These are phyloP conservation scores for Oreotrochilus melanogaster DNA, from an alignment of 2,113 vertebrate species.

Conservation along the genomic window DNA sequence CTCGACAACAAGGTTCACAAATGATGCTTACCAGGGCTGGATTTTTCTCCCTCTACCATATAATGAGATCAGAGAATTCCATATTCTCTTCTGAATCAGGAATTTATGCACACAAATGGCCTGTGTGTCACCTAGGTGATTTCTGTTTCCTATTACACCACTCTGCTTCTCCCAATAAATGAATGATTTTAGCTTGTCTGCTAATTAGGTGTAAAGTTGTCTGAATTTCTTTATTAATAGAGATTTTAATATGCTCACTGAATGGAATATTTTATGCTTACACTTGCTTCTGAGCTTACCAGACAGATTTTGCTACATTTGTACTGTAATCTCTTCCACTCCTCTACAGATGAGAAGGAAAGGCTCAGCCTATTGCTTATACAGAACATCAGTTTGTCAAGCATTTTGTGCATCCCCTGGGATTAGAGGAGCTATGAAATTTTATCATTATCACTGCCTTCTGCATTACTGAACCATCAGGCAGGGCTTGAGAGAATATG, in stretches of 20 bases:
- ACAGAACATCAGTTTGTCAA: conserved; percentile 49
- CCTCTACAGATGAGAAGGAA: conserved; percentile 15
- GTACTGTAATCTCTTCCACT: background rate
- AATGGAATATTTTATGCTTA: background rate
- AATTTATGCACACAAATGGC: background rate
- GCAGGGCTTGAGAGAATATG: conserved; percentile 41
- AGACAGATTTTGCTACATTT: background rate
- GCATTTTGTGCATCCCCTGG: conserved; percentile 51
- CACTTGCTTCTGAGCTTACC: background rate
- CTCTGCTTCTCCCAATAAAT: background rate
- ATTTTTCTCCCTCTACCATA: background rate
- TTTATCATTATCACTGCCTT: conserved; percentile 55
- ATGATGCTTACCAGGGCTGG: background rate
- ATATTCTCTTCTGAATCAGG: background rate
- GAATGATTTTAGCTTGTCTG: background rate
- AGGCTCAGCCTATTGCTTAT: background rate
- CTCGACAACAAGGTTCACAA: background rate
- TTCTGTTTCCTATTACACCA: background rate
- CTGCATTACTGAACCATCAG: conserved; percentile 51
- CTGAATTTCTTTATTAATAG: background rate
- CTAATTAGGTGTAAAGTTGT: conserved; percentile 29
- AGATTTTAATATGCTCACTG: background rate
- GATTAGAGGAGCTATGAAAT: conserved; percentile 67
- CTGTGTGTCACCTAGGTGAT: background rate
- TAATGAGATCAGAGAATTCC: conserved; percentile 6